These are phyloP conservation scores for Ictalurus punctatus DNA, from an alignment of 2,113 vertebrate species.

Conservation along the genomic window DNA sequence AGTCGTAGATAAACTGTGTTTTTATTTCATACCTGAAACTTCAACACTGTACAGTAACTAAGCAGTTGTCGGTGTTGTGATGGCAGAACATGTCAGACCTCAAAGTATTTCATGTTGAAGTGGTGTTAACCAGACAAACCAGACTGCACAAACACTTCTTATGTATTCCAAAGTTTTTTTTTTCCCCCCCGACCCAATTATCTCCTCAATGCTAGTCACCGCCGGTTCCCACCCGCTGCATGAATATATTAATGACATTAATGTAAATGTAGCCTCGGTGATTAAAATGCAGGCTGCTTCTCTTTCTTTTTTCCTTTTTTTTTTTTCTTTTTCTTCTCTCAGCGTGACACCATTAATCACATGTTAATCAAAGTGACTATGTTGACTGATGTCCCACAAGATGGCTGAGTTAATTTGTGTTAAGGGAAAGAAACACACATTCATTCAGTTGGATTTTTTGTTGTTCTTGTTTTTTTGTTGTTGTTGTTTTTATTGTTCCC, in stretches of 20 bases:
- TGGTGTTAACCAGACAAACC: neutral
- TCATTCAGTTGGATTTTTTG: neutral
- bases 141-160: neutral
- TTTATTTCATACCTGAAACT: neutral
- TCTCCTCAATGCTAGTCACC: neutral
- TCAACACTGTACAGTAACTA: neutral
- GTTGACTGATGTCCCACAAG: neutral
- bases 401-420: constrained; percentile 8
- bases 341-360: neutral
- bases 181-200: neutral
- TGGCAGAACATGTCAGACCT: neutral
- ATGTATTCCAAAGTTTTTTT: neutral
- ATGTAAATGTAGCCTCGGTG: constrained; percentile 21
- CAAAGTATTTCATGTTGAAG: neutral
- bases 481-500: neutral
- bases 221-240: neutral
- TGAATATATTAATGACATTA: constrained; percentile 38
- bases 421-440: neutral
- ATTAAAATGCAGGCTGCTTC: constrained; percentile 18
- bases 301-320: neutral
- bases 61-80: neutral
- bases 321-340: neutral
- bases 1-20: neutral
- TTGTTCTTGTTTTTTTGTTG: neutral
- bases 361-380: constrained; percentile 19